A percentile compares a stretch with the other conserved stretches of the same genome.
Conservation (phyloP, 2,113 vertebrate genomes). For the Uropsilus gracilis region DNA sequence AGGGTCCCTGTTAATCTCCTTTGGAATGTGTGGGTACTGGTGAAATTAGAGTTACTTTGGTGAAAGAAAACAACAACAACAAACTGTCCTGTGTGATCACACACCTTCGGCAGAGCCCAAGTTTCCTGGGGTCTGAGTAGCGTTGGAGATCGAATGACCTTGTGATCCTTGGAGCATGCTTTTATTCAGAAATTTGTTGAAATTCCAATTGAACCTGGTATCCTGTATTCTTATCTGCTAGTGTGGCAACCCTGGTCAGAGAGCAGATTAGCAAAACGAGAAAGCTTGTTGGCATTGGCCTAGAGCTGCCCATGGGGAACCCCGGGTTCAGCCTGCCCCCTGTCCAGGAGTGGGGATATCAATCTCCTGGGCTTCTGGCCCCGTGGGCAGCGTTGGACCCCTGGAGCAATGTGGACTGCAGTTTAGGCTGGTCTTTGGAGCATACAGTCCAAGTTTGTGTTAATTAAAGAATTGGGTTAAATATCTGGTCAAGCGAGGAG, state of each 20-base stretch:
- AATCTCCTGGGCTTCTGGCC: accelerated
- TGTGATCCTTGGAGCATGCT: background rate
- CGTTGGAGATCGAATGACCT: too few species aligned
- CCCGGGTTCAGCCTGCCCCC: background rate
- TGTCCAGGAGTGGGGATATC: accelerated
- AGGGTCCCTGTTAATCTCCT: background rate
- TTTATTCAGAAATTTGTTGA: background rate
- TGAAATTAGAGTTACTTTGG: background rate
- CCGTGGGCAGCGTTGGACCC: accelerated
- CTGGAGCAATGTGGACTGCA: background rate
- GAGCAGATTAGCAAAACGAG: background rate
- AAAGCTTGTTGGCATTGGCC: background rate
- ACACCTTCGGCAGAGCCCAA: background rate
- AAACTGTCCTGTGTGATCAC: background rate
- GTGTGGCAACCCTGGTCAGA: background rate
- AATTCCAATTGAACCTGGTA: background rate
- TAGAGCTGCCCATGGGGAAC: background rate
- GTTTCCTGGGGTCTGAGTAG: background rate
- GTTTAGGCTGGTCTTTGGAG: background rate
- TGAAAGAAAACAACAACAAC: background rate
- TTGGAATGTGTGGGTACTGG: background rate
- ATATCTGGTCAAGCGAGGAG: background rate
- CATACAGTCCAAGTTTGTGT: background rate
- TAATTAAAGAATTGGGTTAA: background rate
- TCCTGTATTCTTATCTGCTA: background rate